Evolutionary conservation across 2,113 vertebrate species (phyloP), one percentile per base, ranked within the genome.

Genomic region (Thermophis baileyi): DNA sequence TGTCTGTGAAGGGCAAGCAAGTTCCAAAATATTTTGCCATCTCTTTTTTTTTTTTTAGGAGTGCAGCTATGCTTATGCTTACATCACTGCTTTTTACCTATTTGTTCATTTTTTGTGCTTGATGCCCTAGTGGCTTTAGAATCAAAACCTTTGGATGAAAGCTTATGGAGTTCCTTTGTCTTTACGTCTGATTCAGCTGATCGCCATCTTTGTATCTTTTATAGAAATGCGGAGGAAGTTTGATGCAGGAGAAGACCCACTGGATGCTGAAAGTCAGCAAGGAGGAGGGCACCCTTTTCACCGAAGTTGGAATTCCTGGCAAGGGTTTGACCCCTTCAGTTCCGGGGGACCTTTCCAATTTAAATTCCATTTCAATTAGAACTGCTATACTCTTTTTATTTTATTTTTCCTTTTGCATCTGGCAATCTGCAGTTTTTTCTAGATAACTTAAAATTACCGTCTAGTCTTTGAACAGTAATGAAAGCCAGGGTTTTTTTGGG

Each of bases 191-290:
- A 54, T 88, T 93, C 88, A 74, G n/a, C 49, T 18, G 44, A 63
- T 22, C 3, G 2, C 27, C 49, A 51, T 35, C 3, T 88, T 20
- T 88, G 69, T 95, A 55, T 96, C 49, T 96, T 94, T 92, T 0
- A 25, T 93, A 99, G 99, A 99, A 94, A 99, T 99, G 98, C 98
- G 99, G 95, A 98, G 97, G 93, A 99, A 99, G 95, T 99, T 99
- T 91, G 99, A 99, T 25, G 98, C 99, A 0, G 99, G 99, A 14
- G 99, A 99, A 95, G 99, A 99, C 63, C 99, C 99, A 16, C 95
- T 99, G 97, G 99, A 99, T 90, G 99, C 99, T 0, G 99, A 99
- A 97, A 99, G 98, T 92, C 99, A 99, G 92, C 99, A 99, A 94
- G 98, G 98, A 0, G 98, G 98, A 0, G 98, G 98, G 60, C 98